Evolutionary conservation across 2,797 vertebrate genomes (phyloP).

Genomic region (Linurgus olivaceus): DNA sequence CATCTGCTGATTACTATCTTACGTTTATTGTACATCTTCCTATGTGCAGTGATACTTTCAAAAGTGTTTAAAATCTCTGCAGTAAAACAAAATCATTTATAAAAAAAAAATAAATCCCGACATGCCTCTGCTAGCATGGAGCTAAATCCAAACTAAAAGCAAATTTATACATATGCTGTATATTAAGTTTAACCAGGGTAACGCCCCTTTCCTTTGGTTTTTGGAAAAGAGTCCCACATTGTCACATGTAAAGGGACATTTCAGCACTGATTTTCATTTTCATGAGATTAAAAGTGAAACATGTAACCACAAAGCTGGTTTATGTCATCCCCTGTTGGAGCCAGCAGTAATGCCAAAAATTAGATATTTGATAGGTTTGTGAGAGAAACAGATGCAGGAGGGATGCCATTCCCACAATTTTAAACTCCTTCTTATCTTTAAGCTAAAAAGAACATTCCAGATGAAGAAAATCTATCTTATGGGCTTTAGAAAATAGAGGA

Average conservation of each 20-base stretch:
- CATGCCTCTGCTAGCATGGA: slow-evolving; percentile 24
- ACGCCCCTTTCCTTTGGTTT: slow-evolving; percentile 73
- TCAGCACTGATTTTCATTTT: slow-evolving; percentile 82
- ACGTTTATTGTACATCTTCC: not conserved
- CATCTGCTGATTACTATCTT: slow-evolving; percentile 32
- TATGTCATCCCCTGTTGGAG: slow-evolving; percentile 85
- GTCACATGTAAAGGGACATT: slow-evolving; percentile 81
- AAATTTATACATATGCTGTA: slow-evolving; percentile 75
- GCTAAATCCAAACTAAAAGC: slow-evolving; percentile 52
- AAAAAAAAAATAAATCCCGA: not conserved
- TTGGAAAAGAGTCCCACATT: slow-evolving; percentile 76
- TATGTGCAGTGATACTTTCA: slow-evolving; percentile 17
- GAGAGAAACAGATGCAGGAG: slow-evolving; percentile 88
- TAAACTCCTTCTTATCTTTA: slow-evolving; percentile 87
- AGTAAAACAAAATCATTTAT: not conserved
- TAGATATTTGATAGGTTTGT: slow-evolving; percentile 91
- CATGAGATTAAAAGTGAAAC: slow-evolving; percentile 85
- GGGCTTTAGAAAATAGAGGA: slow-evolving; percentile 75
- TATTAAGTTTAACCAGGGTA: slow-evolving; percentile 73
- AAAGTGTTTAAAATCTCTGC: slow-evolving; percentile 25
- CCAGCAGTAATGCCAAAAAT: slow-evolving; percentile 85
- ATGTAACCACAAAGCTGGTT: slow-evolving; percentile 89
- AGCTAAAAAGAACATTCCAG: slow-evolving; percentile 84
- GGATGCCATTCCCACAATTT: slow-evolving; percentile 90
- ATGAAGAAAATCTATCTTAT: slow-evolving; percentile 79